Conservation (phyloP, 2,113 vertebrate genomes). For the Dicentrarchus labrax region DNA sequence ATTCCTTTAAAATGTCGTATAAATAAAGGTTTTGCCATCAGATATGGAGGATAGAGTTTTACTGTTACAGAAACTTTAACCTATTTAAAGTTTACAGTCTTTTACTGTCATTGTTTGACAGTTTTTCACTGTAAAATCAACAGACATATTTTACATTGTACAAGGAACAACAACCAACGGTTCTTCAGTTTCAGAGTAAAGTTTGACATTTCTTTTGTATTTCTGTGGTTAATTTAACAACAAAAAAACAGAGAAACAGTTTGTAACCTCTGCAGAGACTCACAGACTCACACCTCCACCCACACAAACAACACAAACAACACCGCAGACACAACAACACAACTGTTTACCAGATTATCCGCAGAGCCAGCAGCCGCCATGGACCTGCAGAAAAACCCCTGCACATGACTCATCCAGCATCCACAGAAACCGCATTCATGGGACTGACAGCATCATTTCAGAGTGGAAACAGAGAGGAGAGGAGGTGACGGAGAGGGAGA, state of each 20-base stretch:
- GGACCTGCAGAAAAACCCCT: constrained; percentile 38
- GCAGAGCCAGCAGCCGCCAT: constrained; percentile 24
- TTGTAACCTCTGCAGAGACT: constrained; percentile 55
- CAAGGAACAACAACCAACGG: background rate
- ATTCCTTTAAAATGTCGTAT: no score
- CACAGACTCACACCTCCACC: constrained; percentile 48
- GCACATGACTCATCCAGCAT: constrained; percentile 38
- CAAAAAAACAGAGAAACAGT: constrained; percentile 18
- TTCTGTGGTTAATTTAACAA: background rate
- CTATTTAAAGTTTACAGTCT: no score
- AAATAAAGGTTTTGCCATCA: no score
- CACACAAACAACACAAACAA: constrained; percentile 60
- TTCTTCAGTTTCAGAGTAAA: background rate
- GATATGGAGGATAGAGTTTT: no score
- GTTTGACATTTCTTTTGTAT: background rate
- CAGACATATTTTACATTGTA: background rate
- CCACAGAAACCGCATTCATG: constrained; percentile 25
- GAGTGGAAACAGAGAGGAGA: constrained; percentile 33
- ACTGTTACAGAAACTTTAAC: no score
- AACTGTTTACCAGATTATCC: constrained; percentile 37
- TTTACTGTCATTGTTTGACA: no score
- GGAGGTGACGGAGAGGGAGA: constrained; percentile 23
- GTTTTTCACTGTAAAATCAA: background rate
- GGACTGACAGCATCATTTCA: constrained; percentile 48
- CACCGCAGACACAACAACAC: constrained; percentile 51